These are phyloP conservation scores for Venustaconcha ellipsiformis DNA, from an alignment of 1,140 invertebrate species.

Conservation along the genomic window DNA sequence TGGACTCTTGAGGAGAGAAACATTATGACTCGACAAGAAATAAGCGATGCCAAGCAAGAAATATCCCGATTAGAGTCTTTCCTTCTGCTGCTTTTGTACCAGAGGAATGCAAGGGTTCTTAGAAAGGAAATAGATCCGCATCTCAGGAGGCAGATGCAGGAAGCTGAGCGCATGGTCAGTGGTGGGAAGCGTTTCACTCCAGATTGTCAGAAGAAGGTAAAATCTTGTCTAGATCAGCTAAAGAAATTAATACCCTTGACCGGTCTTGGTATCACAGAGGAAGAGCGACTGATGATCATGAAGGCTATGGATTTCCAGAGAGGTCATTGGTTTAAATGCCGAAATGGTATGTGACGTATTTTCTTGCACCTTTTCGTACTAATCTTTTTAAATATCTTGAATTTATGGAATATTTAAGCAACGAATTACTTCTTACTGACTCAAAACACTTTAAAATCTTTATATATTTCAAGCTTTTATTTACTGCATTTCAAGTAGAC, in stretches of 20 bases:
- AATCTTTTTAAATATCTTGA: not conserved
- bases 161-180: slow-evolving; percentile 12
- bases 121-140: slow-evolving; percentile 5
- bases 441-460: too few species aligned
- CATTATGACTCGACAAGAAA: slow-evolving; percentile 26
- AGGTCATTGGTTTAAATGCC: slow-evolving; percentile 83
- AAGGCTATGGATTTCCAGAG: slow-evolving; percentile 73
- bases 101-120: slow-evolving; percentile 13
- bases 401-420: not conserved
- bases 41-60: slow-evolving; percentile 17
- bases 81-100: slow-evolving; percentile 10
- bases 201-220: slow-evolving; percentile 3
- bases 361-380: not conserved
- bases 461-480: too few species aligned
- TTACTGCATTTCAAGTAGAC: too few species aligned
- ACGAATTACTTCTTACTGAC: not conserved
- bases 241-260: slow-evolving; percentile 44
- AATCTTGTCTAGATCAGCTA: slow-evolving; percentile 31
- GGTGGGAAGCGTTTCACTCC: slow-evolving; percentile 4
- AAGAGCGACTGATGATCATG: slow-evolving; percentile 74
- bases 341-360: slow-evolving; percentile 68
- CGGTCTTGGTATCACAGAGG: slow-evolving; percentile 67
- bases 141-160: slow-evolving; percentile 15
- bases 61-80: slow-evolving; percentile 11
- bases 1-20: slow-evolving; percentile 19